A percentile compares a stretch with the other conserved stretches of the same genome.
Conservation (phyloP, 2,888 invertebrate genomes). For the Phorcus lineatus region DNA sequence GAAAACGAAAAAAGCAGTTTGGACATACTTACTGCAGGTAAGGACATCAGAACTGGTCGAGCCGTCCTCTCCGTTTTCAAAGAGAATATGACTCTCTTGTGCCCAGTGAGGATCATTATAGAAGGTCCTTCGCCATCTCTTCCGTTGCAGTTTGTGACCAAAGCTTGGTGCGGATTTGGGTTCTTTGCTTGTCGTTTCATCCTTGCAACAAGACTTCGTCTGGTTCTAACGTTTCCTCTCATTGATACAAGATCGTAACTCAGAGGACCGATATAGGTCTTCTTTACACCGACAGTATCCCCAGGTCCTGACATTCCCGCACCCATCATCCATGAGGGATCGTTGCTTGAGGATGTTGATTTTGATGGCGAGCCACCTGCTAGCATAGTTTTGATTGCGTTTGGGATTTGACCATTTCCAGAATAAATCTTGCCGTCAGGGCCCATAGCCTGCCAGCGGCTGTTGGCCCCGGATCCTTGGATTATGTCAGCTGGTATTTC, state of each 20-base stretch:
- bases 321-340: not conserved
- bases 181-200: not conserved
- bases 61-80: slow-evolving; percentile 45
- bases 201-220: not conserved
- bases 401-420: not conserved
- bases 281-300: slow-evolving; percentile 12
- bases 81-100: slow-evolving; percentile 48
- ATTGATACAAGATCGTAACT: slow-evolving; percentile 24
- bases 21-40: slow-evolving; percentile 51
- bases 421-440: not conserved
- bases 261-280: slow-evolving; percentile 21
- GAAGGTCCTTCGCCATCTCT: slow-evolving; percentile 49
- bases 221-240: not conserved
- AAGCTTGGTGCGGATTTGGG: slow-evolving; percentile 36
- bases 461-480: not conserved
- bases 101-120: slow-evolving; percentile 53
- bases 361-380: not conserved
- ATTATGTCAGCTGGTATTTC: slow-evolving; percentile 33
- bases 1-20: too few species aligned
- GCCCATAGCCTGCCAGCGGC: not conserved
- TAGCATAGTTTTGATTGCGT: not conserved
- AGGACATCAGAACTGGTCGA: slow-evolving; percentile 44
- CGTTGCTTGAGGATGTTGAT: not conserved
- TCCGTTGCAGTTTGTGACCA: slow-evolving; percentile 58
- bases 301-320: not conserved